These are phyloP conservation scores for Perdita meconis DNA, from an alignment of 2,888 invertebrate genomes.

Conservation along the genomic window DNA sequence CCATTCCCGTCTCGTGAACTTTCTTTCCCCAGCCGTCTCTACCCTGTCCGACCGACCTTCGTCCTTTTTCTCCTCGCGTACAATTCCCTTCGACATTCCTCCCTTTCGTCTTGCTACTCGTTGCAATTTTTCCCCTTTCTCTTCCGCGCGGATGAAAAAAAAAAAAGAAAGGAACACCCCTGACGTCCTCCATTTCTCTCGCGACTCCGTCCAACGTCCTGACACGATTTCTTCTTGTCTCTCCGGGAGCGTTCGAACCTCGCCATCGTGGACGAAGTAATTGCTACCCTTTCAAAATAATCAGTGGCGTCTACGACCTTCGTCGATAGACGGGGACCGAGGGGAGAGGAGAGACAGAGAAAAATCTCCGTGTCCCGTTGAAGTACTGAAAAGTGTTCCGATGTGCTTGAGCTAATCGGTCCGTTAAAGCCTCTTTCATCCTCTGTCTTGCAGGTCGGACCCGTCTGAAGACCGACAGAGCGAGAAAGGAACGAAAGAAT, in stretches of 20 bases:
- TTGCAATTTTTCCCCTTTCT: slow-evolving; percentile 11
- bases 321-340: not conserved
- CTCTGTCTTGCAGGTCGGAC: slow-evolving; percentile 30
- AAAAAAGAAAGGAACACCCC: slow-evolving; percentile 11
- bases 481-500: slow-evolving; percentile 32
- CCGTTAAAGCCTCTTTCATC: slow-evolving; percentile 75
- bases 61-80: not conserved
- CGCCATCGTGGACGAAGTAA: slow-evolving; percentile 45
- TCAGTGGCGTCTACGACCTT: slow-evolving; percentile 28
- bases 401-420: slow-evolving; percentile 78
- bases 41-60: not conserved
- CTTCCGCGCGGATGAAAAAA: no score
- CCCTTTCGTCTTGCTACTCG: not conserved
- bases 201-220: not conserved
- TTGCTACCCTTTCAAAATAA: slow-evolving; percentile 61
- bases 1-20: slow-evolving; percentile 17
- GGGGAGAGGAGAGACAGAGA: slow-evolving; percentile 8
- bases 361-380: slow-evolving; percentile 52
- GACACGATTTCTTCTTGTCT: slow-evolving; percentile 5
- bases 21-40: not conserved
- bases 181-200: slow-evolving; percentile 16
- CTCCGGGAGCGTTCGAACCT: slow-evolving; percentile 22
- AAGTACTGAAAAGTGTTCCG: slow-evolving; percentile 81
- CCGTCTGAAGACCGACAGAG: slow-evolving; percentile 48
- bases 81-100: not conserved